Evolutionary conservation across 1,140 invertebrate species (phyloP), one percentile per base, ranked within the genome.

Genomic region (Bilobella aurantiaca): DNA sequence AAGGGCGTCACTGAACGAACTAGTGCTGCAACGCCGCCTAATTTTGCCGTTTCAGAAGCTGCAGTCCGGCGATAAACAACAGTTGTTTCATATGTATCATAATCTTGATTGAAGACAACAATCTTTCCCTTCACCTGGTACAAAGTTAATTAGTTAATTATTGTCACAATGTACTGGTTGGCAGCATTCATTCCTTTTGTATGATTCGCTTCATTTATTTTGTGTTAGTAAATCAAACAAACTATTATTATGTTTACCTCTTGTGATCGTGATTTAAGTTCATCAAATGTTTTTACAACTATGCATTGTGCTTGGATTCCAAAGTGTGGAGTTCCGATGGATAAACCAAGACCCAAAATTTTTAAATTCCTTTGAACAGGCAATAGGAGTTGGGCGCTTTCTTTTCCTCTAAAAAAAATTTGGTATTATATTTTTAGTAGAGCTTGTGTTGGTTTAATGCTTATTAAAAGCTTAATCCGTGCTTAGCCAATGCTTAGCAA

Each of bases 1-100:
- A 86, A 87, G 14, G 88, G 87, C 0, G 88, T 83, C 1, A 91
- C 80, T 16, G 87, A 90, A 69, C 84, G 78, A 5, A 91, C 81
- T 58, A 93, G 77, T 2, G 83, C 81, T 3, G 88, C 90, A 21
- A 90, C 81, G 3, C 84, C 90, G 8, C 89, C 89, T 57, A 83
- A 80, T 75, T 83, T 81, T 2, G 87, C 81, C 28, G 86, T 86
- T 77, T 77, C 81, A 1, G 79, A 72, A 1, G 89, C 87, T 49
- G 83, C 85, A 1, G 69, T 29, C 8, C 68, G 64, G 70, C 86
- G 76, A 74, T 88, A 89, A 32, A 68, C 28, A 0, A 84, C 83
- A 1, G 84, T 83, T 74, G 80, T 73, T 0, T 81, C 81, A 72
- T 91, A 90, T 25, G 30, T 31, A 12, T 80, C 76, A 72, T 78